phyloP scores from a whole-genome alignment of 2,113 vertebrate genomes.

The Macroglossus sobrinus region DNA sequence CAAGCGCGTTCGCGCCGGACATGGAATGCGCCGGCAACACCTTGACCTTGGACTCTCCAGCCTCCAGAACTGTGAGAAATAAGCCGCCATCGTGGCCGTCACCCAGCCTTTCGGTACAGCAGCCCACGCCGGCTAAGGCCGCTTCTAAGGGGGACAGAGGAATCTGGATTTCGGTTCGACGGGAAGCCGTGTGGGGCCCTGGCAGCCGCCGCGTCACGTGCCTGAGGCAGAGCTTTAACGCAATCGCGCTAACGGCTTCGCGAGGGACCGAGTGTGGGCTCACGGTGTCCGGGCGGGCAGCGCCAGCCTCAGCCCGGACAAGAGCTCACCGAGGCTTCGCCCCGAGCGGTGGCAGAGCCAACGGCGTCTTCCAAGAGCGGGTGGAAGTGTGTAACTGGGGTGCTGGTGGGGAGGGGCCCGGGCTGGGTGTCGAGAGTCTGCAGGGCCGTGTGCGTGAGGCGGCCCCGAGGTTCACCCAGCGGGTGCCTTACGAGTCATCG shows the following conservation, averaged over 20 bases:
- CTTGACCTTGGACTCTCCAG: too few species aligned
- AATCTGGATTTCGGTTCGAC: not conserved
- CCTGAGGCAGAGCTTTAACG: not conserved
- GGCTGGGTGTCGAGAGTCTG: fast-evolving
- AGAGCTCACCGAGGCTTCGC: not conserved
- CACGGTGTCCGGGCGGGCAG: not conserved
- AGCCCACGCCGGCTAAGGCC: not conserved
- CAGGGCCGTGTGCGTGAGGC: fast-evolving
- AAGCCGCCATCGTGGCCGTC: not conserved
- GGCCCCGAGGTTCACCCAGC: fast-evolving
- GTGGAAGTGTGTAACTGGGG: too few species aligned
- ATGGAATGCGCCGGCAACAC: fast-evolving
- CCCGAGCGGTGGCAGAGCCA: fast-evolving
- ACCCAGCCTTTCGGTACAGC: not conserved
- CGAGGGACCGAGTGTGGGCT: not conserved
- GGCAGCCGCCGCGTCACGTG: not conserved
- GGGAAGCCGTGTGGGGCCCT: not conserved
- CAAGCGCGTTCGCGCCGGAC: not conserved
- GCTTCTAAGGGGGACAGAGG: not conserved
- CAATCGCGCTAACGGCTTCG: not conserved
- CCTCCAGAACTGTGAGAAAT: not conserved
- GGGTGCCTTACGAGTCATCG: not conserved
- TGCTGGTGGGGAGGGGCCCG: not conserved
- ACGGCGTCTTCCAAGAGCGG: fast-evolving
- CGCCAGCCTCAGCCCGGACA: not conserved